phyloP scores from a whole-genome alignment of 2,888 invertebrate species.

The Glaucopsyche alexis region DNA sequence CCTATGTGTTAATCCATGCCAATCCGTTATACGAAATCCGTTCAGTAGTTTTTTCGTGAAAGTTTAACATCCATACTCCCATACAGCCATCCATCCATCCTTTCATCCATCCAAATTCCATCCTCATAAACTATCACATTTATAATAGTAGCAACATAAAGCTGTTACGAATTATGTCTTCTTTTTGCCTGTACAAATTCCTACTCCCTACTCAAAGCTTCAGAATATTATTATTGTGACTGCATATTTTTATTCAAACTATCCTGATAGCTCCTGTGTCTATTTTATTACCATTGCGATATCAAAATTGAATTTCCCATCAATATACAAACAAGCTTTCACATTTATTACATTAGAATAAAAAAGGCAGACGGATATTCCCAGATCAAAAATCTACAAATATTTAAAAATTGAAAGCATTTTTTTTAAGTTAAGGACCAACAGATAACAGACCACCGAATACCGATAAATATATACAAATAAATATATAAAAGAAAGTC shows the following conservation, averaged over 20 bases:
- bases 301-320: constrained; percentile 1
- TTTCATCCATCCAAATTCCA: too few species aligned
- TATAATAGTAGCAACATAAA: too few species aligned
- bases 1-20: too few species aligned
- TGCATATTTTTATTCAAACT: not conserved
- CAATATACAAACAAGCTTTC: constrained; percentile 7
- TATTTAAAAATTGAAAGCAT: not conserved
- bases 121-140: too few species aligned
- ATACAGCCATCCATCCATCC: too few species aligned
- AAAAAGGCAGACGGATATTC: constrained; percentile 20
- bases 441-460: not conserved
- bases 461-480: not conserved
- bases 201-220: not conserved
- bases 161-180: too few species aligned
- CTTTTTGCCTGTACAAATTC: not conserved
- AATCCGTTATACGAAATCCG: too few species aligned
- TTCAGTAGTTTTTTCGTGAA: too few species aligned
- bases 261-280: not conserved
- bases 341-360: constrained; percentile 25
- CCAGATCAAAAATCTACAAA: not conserved
- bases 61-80: too few species aligned
- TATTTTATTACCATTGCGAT: constrained; percentile 10
- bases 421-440: not conserved
- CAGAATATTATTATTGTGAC: not conserved
- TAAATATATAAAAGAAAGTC: too few species aligned